These are phyloP conservation scores for Saccostrea cuccullata DNA, from an alignment of 1,140 invertebrate species.

Conservation along the genomic window DNA sequence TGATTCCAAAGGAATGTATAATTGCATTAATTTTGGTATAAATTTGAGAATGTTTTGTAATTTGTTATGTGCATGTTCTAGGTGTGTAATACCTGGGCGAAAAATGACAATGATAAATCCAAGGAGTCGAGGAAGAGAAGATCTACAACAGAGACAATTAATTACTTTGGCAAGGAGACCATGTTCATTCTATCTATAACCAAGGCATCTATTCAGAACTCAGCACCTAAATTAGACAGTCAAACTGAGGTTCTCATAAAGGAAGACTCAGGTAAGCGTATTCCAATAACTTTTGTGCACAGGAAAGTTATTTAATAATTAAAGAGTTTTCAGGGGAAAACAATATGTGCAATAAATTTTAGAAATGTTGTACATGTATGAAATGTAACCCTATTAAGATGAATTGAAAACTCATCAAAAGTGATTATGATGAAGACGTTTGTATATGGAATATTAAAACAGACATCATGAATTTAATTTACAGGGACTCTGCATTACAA, in stretches of 20 bases:
- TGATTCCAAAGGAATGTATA: no score
- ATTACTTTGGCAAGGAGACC: constrained; percentile 34
- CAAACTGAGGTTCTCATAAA: constrained; percentile 34
- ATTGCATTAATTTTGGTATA: background rate
- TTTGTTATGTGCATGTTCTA: background rate
- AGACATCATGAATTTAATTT: background rate
- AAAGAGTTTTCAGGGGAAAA: no score
- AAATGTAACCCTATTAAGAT: no score
- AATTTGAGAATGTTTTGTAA: background rate
- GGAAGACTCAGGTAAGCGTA: constrained; percentile 37
- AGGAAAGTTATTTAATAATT: no score
- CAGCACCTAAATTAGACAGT: constrained; percentile 42
- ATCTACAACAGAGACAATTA: background rate
- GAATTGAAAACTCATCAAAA: no score
- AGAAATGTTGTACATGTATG: no score
- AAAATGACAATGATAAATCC: background rate
- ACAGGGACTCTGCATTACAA: constrained; percentile 47
- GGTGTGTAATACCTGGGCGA: constrained; percentile 44
- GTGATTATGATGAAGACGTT: no score
- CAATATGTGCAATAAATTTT: no score
- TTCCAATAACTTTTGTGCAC: no score
- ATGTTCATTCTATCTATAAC: constrained; percentile 40
- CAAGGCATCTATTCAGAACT: constrained; percentile 28
- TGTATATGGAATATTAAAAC: no score
- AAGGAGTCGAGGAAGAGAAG: background rate